Conservation (phyloP, 2,113 vertebrate genomes). For the Rhadina sibilatrix region DNA sequence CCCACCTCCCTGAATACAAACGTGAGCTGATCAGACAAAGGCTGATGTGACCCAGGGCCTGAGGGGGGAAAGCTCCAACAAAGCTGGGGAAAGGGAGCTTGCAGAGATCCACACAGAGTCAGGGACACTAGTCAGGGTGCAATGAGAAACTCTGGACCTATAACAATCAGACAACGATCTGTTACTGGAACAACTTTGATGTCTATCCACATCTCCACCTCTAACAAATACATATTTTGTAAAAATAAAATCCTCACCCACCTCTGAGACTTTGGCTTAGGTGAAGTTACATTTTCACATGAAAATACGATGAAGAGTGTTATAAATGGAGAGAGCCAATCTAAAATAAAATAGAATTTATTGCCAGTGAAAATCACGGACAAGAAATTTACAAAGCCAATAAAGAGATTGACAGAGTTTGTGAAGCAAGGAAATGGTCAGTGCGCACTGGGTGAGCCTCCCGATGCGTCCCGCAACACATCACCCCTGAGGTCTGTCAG, state of each 20-base stretch:
- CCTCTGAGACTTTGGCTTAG: background rate
- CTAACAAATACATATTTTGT: background rate
- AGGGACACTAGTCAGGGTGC: background rate
- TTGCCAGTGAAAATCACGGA: too few relatives aligned
- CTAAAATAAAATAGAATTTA: too few relatives aligned
- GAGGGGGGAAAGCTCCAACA: background rate
- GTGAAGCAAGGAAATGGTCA: too few relatives aligned
- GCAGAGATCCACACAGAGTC: background rate
- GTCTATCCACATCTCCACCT: background rate
- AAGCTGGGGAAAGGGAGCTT: background rate
- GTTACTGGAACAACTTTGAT: background rate
- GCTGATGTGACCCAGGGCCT: background rate
- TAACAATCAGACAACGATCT: fast-evolving
- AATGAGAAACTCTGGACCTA: background rate
- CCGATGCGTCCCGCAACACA: too few relatives aligned
- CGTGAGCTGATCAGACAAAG: background rate
- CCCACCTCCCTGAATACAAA: background rate
- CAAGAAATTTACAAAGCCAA: too few relatives aligned
- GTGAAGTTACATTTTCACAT: background rate
- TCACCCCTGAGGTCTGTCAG: too few relatives aligned
- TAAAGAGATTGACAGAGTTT: too few relatives aligned
- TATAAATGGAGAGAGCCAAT: too few relatives aligned
- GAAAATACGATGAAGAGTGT: background rate
- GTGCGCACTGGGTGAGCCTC: too few relatives aligned
- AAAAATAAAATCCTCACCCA: background rate